Base-by-base conservation (phyloP, 2,888 invertebrate genomes). In the Ichneumoninae sp. region DNA sequence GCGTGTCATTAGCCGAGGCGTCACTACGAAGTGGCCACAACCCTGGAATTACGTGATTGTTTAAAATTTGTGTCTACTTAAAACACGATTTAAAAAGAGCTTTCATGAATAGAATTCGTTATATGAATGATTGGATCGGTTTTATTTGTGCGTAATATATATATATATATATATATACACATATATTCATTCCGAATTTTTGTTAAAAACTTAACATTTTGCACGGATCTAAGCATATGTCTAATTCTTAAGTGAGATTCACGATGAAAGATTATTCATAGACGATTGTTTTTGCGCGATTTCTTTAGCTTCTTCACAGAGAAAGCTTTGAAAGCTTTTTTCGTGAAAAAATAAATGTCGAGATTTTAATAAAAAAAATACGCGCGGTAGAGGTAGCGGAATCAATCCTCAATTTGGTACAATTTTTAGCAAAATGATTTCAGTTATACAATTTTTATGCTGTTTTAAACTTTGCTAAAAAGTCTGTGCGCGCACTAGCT, bases 1-100 rank as follows among this genome's bases (percentile, higher is more conserved):
- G 57, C 96, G 96, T 0, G 98, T 98, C 98, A 99, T 99, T 86
- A 99, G 93, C 92, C 99, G 97, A 0, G 99, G 99, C 1, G 99
- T 99, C 10, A 99, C 96, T 19, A 98, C 95, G 88, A 98, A 97
- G 87, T 97, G 95, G 0, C 98, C 99, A 90, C 97, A 97, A 33
- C 96, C 96, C 98, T 98, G 94, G 69, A 94, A 94, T 83, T 82
- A 66, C 66, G 36, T 6, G 10, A 65, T 40, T 19, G 10, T n/a
- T 66, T 10, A 7, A 22, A 10, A 40, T 40, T 8, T 36, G 36
- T n/a, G 7, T 10, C 8, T 8, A 19, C 19, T 65, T 3, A 19
- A 36, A 33, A 19, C 54, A 19, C 54, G 13, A 10, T 26, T 57
- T 57, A 3, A 10, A 22, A 54, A 10, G 7, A 22, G 2, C 54